Evolutionary conservation across 2,888 invertebrate species (phyloP).

Genomic region (Scaptomyza tumidula): DNA sequence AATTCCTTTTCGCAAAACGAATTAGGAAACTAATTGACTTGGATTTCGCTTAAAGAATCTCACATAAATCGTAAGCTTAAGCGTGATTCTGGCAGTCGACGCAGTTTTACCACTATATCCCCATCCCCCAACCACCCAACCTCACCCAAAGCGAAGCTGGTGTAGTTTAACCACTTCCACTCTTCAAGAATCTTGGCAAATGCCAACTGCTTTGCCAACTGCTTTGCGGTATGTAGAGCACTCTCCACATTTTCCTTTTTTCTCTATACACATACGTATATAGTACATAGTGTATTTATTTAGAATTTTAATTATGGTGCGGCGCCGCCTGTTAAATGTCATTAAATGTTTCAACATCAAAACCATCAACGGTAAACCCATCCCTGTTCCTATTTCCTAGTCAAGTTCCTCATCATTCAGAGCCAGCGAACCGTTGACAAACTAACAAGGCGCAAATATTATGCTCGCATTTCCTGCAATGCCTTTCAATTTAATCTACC

Average conservation of each 20-base stretch:
- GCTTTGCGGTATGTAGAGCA: slow-evolving; percentile 41
- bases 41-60: slow-evolving; percentile 80
- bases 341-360: slow-evolving; percentile 67
- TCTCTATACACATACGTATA: too few species aligned
- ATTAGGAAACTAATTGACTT: slow-evolving; percentile 81
- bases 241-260: background rate
- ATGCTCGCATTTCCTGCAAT: slow-evolving; percentile 66
- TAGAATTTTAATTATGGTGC: slow-evolving; percentile 70
- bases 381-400: slow-evolving; percentile 7
- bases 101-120: slow-evolving; percentile 15
- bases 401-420: slow-evolving; percentile 59
- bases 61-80: slow-evolving; percentile 80
- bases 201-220: slow-evolving; percentile 35
- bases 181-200: slow-evolving; percentile 24
- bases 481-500: slow-evolving; percentile 75
- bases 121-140: background rate
- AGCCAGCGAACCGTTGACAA: slow-evolving; percentile 67
- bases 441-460: slow-evolving; percentile 80
- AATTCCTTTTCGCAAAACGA: slow-evolving; percentile 81
- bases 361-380: slow-evolving; percentile 3
- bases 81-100: slow-evolving; percentile 75
- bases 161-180: slow-evolving; percentile 10
- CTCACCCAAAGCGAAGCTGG: background rate
- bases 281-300: slow-evolving; percentile 54
- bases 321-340: slow-evolving; percentile 72